Base-by-base conservation (phyloP, 2,113 vertebrate species). In the Strigops habroptila region DNA sequence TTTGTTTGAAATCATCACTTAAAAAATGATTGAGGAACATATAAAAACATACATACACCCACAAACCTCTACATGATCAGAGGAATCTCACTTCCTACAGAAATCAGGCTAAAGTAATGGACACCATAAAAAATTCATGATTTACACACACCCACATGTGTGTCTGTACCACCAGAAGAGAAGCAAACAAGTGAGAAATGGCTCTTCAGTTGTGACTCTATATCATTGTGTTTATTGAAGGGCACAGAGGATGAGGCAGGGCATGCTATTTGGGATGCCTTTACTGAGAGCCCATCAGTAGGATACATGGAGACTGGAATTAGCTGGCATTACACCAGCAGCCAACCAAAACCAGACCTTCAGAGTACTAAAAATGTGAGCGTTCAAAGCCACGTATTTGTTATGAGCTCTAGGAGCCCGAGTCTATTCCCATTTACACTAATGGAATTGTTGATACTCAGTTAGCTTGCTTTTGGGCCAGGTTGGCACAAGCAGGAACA, bases 171-270 rank as follows among this genome's bases (percentile, higher is more conserved):
- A 46, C 14, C 7, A 39, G 60, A 85, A 87, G 55, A 46, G 68
- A 84, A 59, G 25, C 22, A 48, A 62, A 23, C 2, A 19, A 77
- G 18, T 22, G 69, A 90, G 65, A 44, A 93, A 79, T 6, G 3
- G 25, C 27, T 51, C 43, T 84, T 83, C 12, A 49, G 25, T 52
- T 80, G 74, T 69, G 44, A 65, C 24, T 18, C 41, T 23, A 1
- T 4, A 0, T 41, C 6, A 2, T 1, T 65, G 17, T n/a, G 11
- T 57, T 18, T 79, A 11, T 55, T 2, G 5, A 69, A 67, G 85
- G 24, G 19, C 65, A 51, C 0, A 4, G 43, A 92, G 31, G 44
- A 37, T 0, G 0, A 75, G 16, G 30, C 13, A 75, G 60, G 15
- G 6, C 23, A 39, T 18, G 18, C 53, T 63, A 27, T 43, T 55